Evolutionary conservation across 2,888 invertebrate species (phyloP).

Genomic region (Dolichomitus sp.): DNA sequence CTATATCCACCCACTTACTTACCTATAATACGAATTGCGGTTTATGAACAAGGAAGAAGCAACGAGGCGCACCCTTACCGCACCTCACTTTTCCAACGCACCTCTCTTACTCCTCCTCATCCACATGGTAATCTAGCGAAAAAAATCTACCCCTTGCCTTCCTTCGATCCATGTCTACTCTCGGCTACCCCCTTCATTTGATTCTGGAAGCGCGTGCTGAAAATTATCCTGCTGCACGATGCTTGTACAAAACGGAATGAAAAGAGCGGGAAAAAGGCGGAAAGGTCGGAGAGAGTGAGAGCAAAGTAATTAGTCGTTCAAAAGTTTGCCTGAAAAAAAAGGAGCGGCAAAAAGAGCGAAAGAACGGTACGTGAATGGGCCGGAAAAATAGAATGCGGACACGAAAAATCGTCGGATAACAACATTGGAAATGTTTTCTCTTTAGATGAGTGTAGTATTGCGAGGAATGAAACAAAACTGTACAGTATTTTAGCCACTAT

Average conservation of each 20-base stretch:
- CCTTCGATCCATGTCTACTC: background rate
- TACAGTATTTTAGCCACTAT: background rate
- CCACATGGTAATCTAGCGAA: constrained; percentile 17
- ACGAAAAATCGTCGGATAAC: constrained; percentile 3
- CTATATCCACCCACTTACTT: constrained; percentile 26
- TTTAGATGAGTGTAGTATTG: background rate
- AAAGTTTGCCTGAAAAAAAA: constrained; percentile 22
- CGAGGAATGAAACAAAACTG: background rate
- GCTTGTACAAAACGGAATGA: constrained; percentile 12
- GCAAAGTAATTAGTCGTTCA: constrained; percentile 44
- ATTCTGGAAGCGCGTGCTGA: background rate
- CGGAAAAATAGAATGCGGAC: background rate
- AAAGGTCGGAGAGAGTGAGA: background rate
- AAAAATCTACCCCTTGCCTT: background rate
- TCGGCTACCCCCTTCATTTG: background rate
- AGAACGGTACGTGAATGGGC: background rate
- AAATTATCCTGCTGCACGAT: constrained; percentile 21
- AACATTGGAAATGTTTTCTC: constrained; percentile 1
- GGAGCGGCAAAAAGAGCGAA: background rate
- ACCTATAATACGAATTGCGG: constrained; percentile 8
- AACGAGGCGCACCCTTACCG: background rate
- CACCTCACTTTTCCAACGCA: background rate
- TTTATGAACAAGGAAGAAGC: constrained; percentile 5
- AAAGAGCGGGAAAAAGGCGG: background rate
- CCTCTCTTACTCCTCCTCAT: background rate